These are phyloP conservation scores for Antheraea mylitta DNA, from an alignment of 1,140 invertebrate genomes.

Conservation along the genomic window DNA sequence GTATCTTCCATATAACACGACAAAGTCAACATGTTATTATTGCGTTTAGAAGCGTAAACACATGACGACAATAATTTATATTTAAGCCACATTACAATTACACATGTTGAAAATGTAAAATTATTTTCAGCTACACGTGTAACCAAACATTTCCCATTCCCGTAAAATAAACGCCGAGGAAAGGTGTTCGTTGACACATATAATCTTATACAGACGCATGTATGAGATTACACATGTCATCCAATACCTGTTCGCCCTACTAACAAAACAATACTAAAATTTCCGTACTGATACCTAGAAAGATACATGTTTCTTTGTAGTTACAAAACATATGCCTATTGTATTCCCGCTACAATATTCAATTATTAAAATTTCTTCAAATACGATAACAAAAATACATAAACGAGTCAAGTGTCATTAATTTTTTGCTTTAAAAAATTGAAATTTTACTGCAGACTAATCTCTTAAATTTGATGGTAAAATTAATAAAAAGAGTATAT, in stretches of 20 bases:
- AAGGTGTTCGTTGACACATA: slow-evolving; percentile 42
- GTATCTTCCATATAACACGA: background rate
- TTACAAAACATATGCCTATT: background rate
- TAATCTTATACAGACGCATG: slow-evolving; percentile 52
- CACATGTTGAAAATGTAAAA: slow-evolving; percentile 18
- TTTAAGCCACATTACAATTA: slow-evolving; percentile 17
- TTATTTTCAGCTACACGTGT: slow-evolving; percentile 24
- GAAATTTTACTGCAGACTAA: no score
- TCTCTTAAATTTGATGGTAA: no score
- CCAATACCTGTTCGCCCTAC: slow-evolving; percentile 28
- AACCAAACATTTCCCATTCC: slow-evolving; percentile 32
- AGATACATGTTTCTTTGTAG: background rate
- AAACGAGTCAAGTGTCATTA: no score
- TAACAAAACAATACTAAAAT: slow-evolving; percentile 11
- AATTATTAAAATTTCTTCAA: no score
- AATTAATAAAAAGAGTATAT: no score
- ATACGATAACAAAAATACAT: no score
- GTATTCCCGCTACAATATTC: no score
- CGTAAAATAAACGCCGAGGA: slow-evolving; percentile 38
- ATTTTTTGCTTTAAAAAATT: no score
- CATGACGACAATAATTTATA: slow-evolving; percentile 12
- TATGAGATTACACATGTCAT: slow-evolving; percentile 51
- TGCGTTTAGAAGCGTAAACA: slow-evolving; percentile 8
- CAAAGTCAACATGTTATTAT: slow-evolving; percentile 2
- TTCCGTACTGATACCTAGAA: background rate